A percentile compares a stretch with the other conserved stretches of the same genome.
Conservation (phyloP, 2,888 invertebrate species). For the Tinea pellionella region DNA sequence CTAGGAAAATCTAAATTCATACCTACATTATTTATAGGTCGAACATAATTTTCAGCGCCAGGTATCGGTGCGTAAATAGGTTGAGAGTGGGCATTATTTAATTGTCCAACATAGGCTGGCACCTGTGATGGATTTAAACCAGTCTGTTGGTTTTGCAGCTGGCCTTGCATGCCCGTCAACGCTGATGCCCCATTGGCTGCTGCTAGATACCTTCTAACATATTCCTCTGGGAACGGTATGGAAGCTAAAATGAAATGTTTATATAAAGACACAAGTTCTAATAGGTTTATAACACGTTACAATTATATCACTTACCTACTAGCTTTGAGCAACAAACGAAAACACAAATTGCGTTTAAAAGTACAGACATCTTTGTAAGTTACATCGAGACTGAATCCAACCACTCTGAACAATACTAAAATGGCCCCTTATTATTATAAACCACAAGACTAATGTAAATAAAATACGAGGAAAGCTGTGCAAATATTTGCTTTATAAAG, state of each 20-base stretch:
- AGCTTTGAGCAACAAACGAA: slow-evolving; percentile 26
- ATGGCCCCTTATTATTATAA: slow-evolving; percentile 27
- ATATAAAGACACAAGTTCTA: not conserved
- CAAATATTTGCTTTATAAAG: slow-evolving; percentile 26
- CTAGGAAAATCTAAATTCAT: not conserved
- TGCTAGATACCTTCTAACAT: slow-evolving; percentile 8
- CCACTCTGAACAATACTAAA: slow-evolving; percentile 27
- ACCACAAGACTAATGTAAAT: slow-evolving; percentile 27
- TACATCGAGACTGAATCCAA: slow-evolving; percentile 28
- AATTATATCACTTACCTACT: slow-evolving; percentile 31
- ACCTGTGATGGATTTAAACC: not conserved
- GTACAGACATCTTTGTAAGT: slow-evolving; percentile 26
- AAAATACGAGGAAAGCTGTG: slow-evolving; percentile 34
- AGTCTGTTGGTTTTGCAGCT: not conserved
- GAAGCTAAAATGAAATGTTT: slow-evolving; percentile 13
- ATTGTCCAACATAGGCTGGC: not conserved
- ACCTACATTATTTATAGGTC: not conserved
- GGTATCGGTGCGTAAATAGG: not conserved
- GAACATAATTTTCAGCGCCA: not conserved
- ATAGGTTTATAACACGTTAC: not conserved
- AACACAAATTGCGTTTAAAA: slow-evolving; percentile 25
- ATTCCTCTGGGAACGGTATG: slow-evolving; percentile 17
- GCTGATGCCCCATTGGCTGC: slow-evolving; percentile 7
- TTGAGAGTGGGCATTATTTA: not conserved
- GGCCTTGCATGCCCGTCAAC: not conserved